Evolutionary conservation across 2,797 vertebrate species (phyloP).

Genomic region (Chaunax sp.): DNA sequence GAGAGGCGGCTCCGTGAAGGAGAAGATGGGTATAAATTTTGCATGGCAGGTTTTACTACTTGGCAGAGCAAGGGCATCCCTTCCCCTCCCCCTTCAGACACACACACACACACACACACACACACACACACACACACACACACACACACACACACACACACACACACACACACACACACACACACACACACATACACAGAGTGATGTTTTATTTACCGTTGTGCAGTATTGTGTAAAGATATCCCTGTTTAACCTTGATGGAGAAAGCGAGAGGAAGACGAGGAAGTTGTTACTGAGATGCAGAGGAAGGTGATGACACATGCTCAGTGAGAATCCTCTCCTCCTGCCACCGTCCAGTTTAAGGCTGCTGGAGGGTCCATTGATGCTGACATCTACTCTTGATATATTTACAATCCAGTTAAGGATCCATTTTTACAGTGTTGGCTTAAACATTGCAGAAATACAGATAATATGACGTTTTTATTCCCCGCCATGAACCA

Average conservation of each 20-base stretch:
- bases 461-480: too few species aligned
- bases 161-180: slow-evolving; percentile 32
- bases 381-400: not conserved
- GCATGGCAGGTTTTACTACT: slow-evolving; percentile 68
- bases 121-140: slow-evolving; percentile 41
- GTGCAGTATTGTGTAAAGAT: slow-evolving; percentile 41
- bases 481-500: too few species aligned
- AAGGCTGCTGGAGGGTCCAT: not conserved
- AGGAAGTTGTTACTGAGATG: slow-evolving; percentile 3
- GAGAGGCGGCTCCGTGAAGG: slow-evolving; percentile 16
- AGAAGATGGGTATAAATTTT: slow-evolving; percentile 67
- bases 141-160: not conserved
- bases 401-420: not conserved
- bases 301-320: slow-evolving; percentile 38
- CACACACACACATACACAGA: slow-evolving; percentile 31
- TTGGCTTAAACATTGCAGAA: not conserved
- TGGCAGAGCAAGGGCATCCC: slow-evolving; percentile 63
- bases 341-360: not conserved
- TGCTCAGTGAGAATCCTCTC: not conserved
- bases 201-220: slow-evolving; percentile 11
- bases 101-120: slow-evolving; percentile 14
- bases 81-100: slow-evolving; percentile 38
- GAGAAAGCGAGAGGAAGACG: not conserved
- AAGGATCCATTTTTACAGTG: not conserved
- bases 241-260: slow-evolving; percentile 58